Evolutionary conservation across 2,888 invertebrate genomes (phyloP), one percentile per base, ranked within the genome.

Genomic region (Seira ritae): DNA sequence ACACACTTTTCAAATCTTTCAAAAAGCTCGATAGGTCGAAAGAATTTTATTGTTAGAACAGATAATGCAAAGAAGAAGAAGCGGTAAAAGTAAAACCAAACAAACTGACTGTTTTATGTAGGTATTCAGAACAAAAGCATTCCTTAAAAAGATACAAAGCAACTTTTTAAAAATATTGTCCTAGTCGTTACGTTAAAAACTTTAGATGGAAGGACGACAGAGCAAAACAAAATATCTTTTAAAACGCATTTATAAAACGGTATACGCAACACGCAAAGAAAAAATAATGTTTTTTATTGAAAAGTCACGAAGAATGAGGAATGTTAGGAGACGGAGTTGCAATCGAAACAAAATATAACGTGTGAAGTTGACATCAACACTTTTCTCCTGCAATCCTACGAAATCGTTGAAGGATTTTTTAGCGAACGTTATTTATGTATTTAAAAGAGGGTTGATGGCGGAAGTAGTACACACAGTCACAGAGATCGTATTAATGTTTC

Each of bases 51-150:
- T 62, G 4, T 62, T 62, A 62, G 62, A 62, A 62, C 62, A 22
- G 50, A 8, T 62, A 62, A 74, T 78, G 69, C 73, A 74, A n/a
- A n/a, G n/a, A n/a, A n/a, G n/a, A n/a, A 83, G 24, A 42, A 19
- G 24, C 55, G 62, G 62, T 62, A 65, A 70, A 23, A 75, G 23
- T 23, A 75, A 67, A 42, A 17, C 76, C 68, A 68, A 72, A 84
- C 79, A 79, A 84, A 84, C 84, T 76, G 84, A 84, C 79, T 79
- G 76, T 84, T 84, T 62, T 84, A 72, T 72, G 66, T 80, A 80
- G 84, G 84, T 84, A 84, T 84, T 84, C 71, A 80, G 67, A 84
- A 84, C 84, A 84, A 80, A 84, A 67, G 84, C 84, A 84, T 84
- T 84, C 84, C 84, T 84, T 84, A 42, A 80, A 73, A 73, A 80